Evolutionary conservation across 2,888 invertebrate genomes (phyloP).

Genomic region (Drosophila neotestacea): DNA sequence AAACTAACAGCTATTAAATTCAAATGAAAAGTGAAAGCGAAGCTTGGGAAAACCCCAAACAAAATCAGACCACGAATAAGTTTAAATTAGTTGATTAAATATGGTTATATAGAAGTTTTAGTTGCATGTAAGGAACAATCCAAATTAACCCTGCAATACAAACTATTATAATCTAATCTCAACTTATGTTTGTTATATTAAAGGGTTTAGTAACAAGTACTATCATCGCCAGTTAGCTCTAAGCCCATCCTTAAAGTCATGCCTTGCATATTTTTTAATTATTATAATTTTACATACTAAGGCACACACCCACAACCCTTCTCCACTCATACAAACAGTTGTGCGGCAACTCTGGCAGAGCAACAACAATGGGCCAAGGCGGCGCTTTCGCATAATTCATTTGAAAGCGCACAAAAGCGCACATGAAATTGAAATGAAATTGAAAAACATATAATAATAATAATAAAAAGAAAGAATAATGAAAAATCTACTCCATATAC

Average conservation of each 20-base stretch:
- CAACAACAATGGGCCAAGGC: conserved; percentile 70
- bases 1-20: too few species aligned
- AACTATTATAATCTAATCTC: too few species aligned
- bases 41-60: too few species aligned
- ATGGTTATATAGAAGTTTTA: too few species aligned
- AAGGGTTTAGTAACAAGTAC: not conserved
- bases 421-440: conserved; percentile 70
- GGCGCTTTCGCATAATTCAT: conserved; percentile 77
- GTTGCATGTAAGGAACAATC: too few species aligned
- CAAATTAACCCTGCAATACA: too few species aligned
- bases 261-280: conserved; percentile 66
- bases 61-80: too few species aligned
- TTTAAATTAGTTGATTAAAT: too few species aligned
- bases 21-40: too few species aligned
- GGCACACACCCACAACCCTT: conserved; percentile 18
- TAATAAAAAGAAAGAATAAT: conserved; percentile 68
- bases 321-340: conserved; percentile 6
- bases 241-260: conserved; percentile 10
- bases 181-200: too few species aligned
- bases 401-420: conserved; percentile 75
- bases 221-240: conserved; percentile 27
- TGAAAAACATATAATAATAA: conserved; percentile 65
- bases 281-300: conserved; percentile 70
- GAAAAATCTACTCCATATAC: conserved; percentile 55
- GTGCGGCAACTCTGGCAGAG: conserved; percentile 22